Evolutionary conservation across 2,888 invertebrate genomes (phyloP), one percentile per base, ranked within the genome.

Genomic region (Diadegma fenestrale): DNA sequence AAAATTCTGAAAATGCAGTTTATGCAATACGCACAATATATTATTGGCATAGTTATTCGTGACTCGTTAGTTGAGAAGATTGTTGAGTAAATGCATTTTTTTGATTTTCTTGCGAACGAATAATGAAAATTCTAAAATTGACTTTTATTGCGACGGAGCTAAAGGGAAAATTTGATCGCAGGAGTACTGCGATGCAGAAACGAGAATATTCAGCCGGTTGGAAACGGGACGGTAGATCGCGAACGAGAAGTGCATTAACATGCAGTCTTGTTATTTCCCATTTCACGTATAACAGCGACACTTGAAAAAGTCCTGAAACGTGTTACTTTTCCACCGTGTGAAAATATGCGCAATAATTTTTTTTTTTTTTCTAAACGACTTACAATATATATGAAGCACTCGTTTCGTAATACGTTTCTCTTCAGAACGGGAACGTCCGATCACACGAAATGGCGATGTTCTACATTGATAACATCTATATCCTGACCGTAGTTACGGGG

Each of bases 381-480:
- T 37, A 6, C 19, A 66, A 22, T 41, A 41, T 22, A 22, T 22
- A 22, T 22, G 66, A 66, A 17, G 22, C 41, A 66, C 66, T 41
- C 66, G 41, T 66, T 66, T 41, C 14, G 37, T 66, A 58, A 22
- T 66, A 66, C 66, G 19, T 22, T 69, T 58, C 58, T 58, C 26
- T 58, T 58, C 14, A 58, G 26, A 58, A 22, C 58, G 58, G 14
- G 30, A n/a, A 48, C 26, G 14, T 76, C 17, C 26, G 45, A 69
- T 68, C 48, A 48, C 48, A 45, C 30, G 48, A 43, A 43, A 51
- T 69, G 30, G 48, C 19, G 69, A 48, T 48, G 48, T n/a, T 81
- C 76, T 58, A 63, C 68, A 82, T 82, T 69, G 63, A 69, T 76
- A 48, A n/a, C 14, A 71, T 69, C 12, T 41, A 19, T 51, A 45